phyloP scores from a whole-genome alignment of 2,888 invertebrate genomes.

The Serrognathus titanus region DNA sequence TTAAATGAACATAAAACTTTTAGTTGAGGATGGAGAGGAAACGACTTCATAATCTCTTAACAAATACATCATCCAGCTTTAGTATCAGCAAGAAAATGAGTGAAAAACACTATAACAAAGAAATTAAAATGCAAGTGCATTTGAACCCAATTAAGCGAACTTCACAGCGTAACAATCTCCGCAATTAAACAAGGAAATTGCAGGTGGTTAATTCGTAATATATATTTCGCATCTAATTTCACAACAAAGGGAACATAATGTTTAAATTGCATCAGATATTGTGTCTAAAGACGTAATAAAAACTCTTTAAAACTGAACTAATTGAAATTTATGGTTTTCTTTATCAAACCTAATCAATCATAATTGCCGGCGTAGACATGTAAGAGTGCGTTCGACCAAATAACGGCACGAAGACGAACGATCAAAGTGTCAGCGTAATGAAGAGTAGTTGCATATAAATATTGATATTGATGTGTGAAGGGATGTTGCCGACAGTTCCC shows the following conservation, averaged over 20 bases:
- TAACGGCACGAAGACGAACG: constrained; percentile 34
- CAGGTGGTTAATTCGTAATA: too few species aligned
- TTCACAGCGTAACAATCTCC: too few species aligned
- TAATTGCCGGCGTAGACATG: constrained; percentile 32
- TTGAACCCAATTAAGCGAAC: too few species aligned
- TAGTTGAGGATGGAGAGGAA: too few species aligned
- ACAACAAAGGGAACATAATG: background rate
- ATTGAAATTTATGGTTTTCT: constrained; percentile 37
- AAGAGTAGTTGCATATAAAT: constrained; percentile 48
- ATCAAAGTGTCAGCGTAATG: constrained; percentile 47
- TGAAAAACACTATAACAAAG: too few species aligned
- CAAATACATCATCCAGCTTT: too few species aligned
- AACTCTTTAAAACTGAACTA: constrained; percentile 21
- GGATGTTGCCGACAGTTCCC: constrained; percentile 51
- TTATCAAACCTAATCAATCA: constrained; percentile 37
- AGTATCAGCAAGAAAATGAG: too few species aligned
- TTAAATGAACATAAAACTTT: too few species aligned
- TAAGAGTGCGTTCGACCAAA: constrained; percentile 27
- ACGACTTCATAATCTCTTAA: too few species aligned
- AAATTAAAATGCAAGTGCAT: too few species aligned
- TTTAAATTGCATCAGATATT: background rate
- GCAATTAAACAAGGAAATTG: too few species aligned
- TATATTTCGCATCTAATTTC: background rate
- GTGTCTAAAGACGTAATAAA: constrained; percentile 17
- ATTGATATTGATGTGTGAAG: constrained; percentile 53